Evolutionary conservation across 1,140 invertebrate species (phyloP).

Genomic region (Drosophila asahinai): DNA sequence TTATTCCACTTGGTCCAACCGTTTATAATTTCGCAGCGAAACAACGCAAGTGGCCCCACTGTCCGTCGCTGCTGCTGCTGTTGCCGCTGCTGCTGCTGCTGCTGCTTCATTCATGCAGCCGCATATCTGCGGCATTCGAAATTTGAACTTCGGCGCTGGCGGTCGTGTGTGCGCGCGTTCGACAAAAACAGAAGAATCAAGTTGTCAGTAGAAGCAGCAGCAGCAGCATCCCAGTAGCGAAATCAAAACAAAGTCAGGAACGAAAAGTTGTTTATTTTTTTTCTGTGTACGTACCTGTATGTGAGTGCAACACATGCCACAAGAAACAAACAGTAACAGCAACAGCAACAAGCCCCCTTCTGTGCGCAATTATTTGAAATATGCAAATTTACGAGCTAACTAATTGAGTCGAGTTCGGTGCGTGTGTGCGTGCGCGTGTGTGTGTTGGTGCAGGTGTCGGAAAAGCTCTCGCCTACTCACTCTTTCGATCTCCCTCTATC

Average conservation of each 20-base stretch:
- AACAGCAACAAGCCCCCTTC: slow-evolving; percentile 20
- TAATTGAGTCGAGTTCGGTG: slow-evolving; percentile 70
- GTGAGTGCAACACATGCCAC: slow-evolving; percentile 51
- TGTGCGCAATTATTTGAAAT: slow-evolving; percentile 73
- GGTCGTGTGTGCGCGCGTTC: slow-evolving; percentile 76
- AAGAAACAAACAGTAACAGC: slow-evolving; percentile 45
- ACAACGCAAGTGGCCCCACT: neutral
- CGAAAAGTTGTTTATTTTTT: slow-evolving; percentile 50
- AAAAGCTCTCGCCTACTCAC: slow-evolving; percentile 23
- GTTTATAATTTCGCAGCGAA: too few relatives aligned
- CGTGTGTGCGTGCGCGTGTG: slow-evolving; percentile 17
- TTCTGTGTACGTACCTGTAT: slow-evolving; percentile 44
- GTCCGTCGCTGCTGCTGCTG: slow-evolving; percentile 7
- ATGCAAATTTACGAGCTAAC: slow-evolving; percentile 82
- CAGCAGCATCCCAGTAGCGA: slow-evolving; percentile 16
- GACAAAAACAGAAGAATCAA: slow-evolving; percentile 34
- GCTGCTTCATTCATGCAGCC: slow-evolving; percentile 22
- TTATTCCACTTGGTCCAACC: too few relatives aligned
- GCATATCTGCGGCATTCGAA: slow-evolving; percentile 53
- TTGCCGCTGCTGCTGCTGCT: slow-evolving; percentile 2
- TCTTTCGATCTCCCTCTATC: slow-evolving; percentile 19
- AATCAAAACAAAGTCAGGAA: slow-evolving; percentile 41
- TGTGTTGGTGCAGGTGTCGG: slow-evolving; percentile 66
- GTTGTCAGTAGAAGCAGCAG: slow-evolving; percentile 21
- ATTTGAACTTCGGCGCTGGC: slow-evolving; percentile 81